Evolutionary conservation across 2,113 vertebrate genomes (phyloP), one percentile per base, ranked within the genome.

Genomic region (Ivindomyrus marchei): DNA sequence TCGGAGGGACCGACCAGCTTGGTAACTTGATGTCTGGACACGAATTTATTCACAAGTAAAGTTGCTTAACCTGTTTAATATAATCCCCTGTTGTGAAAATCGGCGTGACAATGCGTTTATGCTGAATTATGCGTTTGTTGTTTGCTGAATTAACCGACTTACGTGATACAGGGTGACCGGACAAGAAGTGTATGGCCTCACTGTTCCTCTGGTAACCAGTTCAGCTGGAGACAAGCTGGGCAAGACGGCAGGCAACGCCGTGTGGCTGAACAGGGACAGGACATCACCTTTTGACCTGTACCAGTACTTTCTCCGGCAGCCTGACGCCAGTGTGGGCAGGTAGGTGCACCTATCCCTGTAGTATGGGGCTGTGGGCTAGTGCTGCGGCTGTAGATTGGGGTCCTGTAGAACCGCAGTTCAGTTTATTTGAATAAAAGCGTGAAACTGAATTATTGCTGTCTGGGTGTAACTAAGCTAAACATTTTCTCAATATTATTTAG

Each of bases 201-300:
- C 97, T 2, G 91, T 99, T 27, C 98, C 98, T 0, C 95, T 99
- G 66, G 96, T 99, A 90, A 99, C 98, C 83, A 99, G 94, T 91
- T 96, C 97, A 5, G 92, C 95, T 8, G 98, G 98, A 10, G 97
- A 99, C 92, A 99, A 99, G 92, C 93, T 99, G 93, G 98, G 98
- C 1, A 99, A 99, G 93, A 97, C 98, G 0, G 98, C 97, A 7
- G 98, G 98, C 31, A 99, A 99, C 52, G 98, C 98, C 0, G 95
- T 98, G 88, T 99, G 98, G 98, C 96, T 99, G 45, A 97, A 97
- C 94, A 95, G 97, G 89, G 96, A 98, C 8, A 97, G 94, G 94
- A 99, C 98, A 0, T 98, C 98, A 47, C 97, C 98, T 0, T 99
- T 99, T 94, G 98, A 99, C 52, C 94, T 99, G 0, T 99, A 99